Base-by-base conservation (phyloP, 2,113 vertebrate species). In the Acanthochromis polyacanthus region DNA sequence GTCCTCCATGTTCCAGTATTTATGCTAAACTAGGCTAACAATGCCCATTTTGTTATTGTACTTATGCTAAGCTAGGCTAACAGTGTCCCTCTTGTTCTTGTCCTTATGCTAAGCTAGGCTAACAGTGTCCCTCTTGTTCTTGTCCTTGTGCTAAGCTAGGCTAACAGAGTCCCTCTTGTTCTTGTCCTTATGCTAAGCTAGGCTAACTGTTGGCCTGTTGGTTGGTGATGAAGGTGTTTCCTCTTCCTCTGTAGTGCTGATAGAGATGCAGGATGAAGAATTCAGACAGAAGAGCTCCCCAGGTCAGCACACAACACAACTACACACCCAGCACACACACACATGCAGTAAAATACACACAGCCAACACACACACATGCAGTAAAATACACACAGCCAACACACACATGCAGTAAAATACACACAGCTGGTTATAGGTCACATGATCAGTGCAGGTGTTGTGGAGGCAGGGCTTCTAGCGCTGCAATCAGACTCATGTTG, bases 241-340 rank as follows among this genome's bases (percentile, higher is more conserved):
- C 58, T 83, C 85, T 78, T 89, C 89, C 89, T 90, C 91, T 91
- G 58, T 90, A 95, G 95, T 95, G 89, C 93, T 95, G 88, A 95
- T 95, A 92, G 95, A 95, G 95, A 94, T 95, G 94, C 94, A 95
- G 89, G 94, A 95, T 25, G 95, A 95, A 93, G 94, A 95, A 89
- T 94, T 95, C 93, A 94, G 94, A 83, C 94, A 94, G 91, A 95
- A 94, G 93, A 91, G 71, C 86, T 95, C 93, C 10, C 94, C 94
- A 95, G 95, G 94, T 95, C 89, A 94, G 89, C 86, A 63, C 72
- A 60, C 67, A 58, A 68, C 72, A 60, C 67, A 61, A 68, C n/a
- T 55, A 50, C 63, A 46, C 23, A 30, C 20, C 66, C 55, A 66
- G 71, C 83, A 50, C n/a, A n/a, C n/a, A n/a, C n/a, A n/a, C n/a